A percentile compares a stretch with the other conserved stretches of the same genome.
Evolutionary conservation across 2,113 vertebrate genomes (phyloP).

Genomic region (Bos indicus): DNA sequence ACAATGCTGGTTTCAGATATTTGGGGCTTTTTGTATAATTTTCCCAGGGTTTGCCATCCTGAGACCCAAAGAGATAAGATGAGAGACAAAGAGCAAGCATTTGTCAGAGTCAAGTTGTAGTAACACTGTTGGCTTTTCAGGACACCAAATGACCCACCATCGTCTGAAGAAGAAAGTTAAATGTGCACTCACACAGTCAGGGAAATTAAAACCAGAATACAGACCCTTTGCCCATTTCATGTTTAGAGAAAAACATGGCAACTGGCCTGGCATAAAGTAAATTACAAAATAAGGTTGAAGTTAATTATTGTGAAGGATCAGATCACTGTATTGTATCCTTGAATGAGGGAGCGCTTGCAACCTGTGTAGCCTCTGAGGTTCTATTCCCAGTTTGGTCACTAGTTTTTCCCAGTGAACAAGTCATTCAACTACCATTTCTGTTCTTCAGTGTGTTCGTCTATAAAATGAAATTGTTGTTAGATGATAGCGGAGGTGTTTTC

Average conservation of each 20-base stretch:
- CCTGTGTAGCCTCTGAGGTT: not conserved
- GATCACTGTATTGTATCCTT: not conserved
- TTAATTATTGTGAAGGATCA: slow-evolving; percentile 36
- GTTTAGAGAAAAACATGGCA: not conserved
- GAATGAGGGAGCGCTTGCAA: not conserved
- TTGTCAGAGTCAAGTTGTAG: slow-evolving; percentile 59
- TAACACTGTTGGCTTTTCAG: slow-evolving; percentile 61
- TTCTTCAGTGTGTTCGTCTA: not conserved
- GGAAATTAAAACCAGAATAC: slow-evolving; percentile 50
- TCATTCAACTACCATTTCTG: not conserved
- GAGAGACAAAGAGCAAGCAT: slow-evolving; percentile 44
- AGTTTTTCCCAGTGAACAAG: not conserved
- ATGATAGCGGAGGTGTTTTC: not conserved
- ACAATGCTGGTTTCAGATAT: slow-evolving; percentile 78
- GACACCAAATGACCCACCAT: slow-evolving; percentile 16
- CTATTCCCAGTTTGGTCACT: not conserved
- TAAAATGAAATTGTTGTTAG: not conserved
- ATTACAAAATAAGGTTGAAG: not conserved
- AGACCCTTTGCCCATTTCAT: not conserved
- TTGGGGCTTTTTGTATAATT: slow-evolving; percentile 79
- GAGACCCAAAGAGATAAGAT: slow-evolving; percentile 50
- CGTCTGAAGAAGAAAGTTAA: slow-evolving; percentile 47
- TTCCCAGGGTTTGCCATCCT: slow-evolving; percentile 78
- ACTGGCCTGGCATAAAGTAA: not conserved
- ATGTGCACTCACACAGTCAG: slow-evolving; percentile 24